phyloP scores from a whole-genome alignment of 2,888 invertebrate genomes.

The Diaperis boleti region DNA sequence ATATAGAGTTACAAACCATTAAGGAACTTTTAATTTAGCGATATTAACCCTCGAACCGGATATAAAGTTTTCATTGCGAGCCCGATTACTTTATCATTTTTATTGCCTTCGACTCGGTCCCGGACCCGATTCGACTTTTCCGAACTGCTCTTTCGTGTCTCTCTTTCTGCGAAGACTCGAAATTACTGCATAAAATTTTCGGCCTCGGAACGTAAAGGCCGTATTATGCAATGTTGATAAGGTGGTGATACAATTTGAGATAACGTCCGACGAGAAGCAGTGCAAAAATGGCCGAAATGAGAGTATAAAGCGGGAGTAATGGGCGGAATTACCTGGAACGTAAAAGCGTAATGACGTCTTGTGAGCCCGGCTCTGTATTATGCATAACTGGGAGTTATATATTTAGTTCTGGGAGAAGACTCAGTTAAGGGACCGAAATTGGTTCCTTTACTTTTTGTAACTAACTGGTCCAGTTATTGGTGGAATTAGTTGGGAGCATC shows the following conservation, averaged over 20 bases:
- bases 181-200: slow-evolving; percentile 1
- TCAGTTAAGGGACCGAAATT: no score
- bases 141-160: neutral
- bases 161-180: neutral
- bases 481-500: no score
- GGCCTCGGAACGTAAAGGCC: neutral
- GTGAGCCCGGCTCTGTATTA: no score
- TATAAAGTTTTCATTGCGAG: slow-evolving; percentile 52
- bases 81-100: slow-evolving; percentile 55
- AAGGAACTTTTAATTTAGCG: slow-evolving; percentile 49
- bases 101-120: slow-evolving; percentile 48
- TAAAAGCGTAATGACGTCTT: no score
- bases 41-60: slow-evolving; percentile 46
- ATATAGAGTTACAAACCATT: slow-evolving; percentile 48
- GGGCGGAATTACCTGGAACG: neutral
- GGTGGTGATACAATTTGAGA: neutral
- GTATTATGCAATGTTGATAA: neutral
- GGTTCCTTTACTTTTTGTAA: no score
- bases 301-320: neutral
- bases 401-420: no score
- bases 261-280: neutral
- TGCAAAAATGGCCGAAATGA: neutral
- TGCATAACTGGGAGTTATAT: no score
- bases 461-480: no score
- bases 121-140: slow-evolving; percentile 27